Conservation (phyloP, 1,140 invertebrate species). For the Drosophila baimaii region DNA sequence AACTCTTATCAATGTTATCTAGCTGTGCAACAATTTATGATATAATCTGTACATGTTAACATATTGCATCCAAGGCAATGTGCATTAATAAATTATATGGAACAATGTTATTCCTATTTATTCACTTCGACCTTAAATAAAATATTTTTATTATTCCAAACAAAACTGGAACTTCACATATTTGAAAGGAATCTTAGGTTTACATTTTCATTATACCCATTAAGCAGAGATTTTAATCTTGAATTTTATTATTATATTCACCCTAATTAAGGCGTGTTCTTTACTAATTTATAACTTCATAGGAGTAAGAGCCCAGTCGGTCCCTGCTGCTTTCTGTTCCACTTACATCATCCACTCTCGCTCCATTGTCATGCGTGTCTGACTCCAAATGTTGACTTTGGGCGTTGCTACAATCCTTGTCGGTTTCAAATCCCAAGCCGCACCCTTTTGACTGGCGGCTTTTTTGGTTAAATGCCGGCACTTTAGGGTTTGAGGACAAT, state of each 20-base stretch:
- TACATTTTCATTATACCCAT: neutral
- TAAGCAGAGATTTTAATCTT: neutral
- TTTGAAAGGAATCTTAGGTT: neutral
- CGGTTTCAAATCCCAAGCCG: conserved; percentile 18
- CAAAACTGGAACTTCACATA: too few species aligned
- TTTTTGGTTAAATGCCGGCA: conserved; percentile 47
- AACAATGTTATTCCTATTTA: too few species aligned
- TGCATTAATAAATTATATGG: too few species aligned
- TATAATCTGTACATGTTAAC: neutral
- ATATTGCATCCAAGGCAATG: conserved; percentile 1
- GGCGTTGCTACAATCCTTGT: conserved; percentile 34
- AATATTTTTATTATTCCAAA: too few species aligned
- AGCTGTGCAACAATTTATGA: neutral
- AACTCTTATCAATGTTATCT: neutral
- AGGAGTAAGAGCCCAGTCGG: conserved; percentile 8
- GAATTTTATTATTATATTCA: neutral
- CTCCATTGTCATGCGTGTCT: conserved; percentile 8
- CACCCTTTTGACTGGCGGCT: conserved; percentile 48
- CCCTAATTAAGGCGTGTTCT: neutral
- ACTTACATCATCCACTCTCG: conserved; percentile 27
- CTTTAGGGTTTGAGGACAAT: conserved; percentile 31
- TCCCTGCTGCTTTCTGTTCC: conserved; percentile 6
- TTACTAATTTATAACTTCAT: neutral
- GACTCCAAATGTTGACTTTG: conserved; percentile 26
- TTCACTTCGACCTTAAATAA: too few species aligned